Percentiles rank a stretch among this genome's conserved stretches.
Conservation (phyloP, 2,113 vertebrate genomes). For the Proteles cristata region DNA sequence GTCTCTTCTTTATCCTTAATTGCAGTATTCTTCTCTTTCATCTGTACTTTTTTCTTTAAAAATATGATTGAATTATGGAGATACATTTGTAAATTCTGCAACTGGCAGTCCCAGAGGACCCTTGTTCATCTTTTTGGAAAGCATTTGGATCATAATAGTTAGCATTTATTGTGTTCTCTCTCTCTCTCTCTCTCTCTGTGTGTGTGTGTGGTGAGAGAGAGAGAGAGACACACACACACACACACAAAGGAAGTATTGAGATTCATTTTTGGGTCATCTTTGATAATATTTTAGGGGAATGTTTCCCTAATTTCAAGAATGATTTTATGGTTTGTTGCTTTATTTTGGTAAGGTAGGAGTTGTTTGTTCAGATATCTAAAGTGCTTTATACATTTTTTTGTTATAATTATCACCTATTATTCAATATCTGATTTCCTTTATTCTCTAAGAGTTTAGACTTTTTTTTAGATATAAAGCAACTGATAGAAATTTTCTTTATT, state of each 20-base stretch:
- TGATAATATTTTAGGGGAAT: neutral
- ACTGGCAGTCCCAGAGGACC: neutral
- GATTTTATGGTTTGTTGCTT: constrained; percentile 25
- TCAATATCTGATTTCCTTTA: neutral
- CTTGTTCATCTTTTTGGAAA: neutral
- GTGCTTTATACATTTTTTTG: neutral
- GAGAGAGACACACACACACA: too few relatives aligned
- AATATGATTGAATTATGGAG: neutral
- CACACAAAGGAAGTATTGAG: neutral
- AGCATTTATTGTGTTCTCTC: neutral
- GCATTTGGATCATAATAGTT: neutral
- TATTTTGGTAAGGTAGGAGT: neutral
- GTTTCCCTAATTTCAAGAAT: neutral
- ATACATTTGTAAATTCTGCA: neutral
- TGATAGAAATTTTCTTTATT: constrained; percentile 43
- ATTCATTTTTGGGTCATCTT: constrained; percentile 8
- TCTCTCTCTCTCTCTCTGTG: neutral
- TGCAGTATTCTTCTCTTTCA: neutral
- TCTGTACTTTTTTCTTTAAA: neutral
- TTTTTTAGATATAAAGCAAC: constrained; percentile 2
- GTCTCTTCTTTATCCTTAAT: neutral
- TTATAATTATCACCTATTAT: constrained; percentile 6
- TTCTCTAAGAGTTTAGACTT: constrained; percentile 36
- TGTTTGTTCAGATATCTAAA: neutral
- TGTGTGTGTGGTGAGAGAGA: neutral